Conservation (phyloP, 2,113 vertebrate species). For the Misgurnus anguillicaudatus region DNA sequence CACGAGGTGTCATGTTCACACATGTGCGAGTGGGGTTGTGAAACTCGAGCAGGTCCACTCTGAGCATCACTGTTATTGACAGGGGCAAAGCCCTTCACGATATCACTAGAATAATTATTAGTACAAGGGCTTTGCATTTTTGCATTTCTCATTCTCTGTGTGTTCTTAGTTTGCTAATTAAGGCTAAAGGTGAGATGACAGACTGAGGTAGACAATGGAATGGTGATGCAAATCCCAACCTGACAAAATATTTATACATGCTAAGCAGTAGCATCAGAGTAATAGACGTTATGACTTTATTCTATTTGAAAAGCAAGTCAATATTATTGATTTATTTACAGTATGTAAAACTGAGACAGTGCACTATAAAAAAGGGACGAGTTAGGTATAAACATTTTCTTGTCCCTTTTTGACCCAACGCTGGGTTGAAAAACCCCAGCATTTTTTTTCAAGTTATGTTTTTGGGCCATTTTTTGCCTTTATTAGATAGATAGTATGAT, state of each 20-base stretch:
- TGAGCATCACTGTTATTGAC: slow-evolving; percentile 60
- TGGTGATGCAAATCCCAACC: slow-evolving; percentile 23
- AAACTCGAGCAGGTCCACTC: slow-evolving; percentile 53
- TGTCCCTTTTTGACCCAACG: no score
- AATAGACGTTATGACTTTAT: slow-evolving; percentile 14
- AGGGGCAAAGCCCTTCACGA: slow-evolving; percentile 48
- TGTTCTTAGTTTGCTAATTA: slow-evolving; percentile 60
- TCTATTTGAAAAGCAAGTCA: background rate
- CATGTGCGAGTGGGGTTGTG: slow-evolving; percentile 40
- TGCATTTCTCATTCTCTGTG: slow-evolving; percentile 46
- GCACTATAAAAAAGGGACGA: no score
- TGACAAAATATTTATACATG: slow-evolving; percentile 37
- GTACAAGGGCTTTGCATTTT: slow-evolving; percentile 46
- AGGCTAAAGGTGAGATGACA: slow-evolving; percentile 59
- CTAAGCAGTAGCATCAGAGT: slow-evolving; percentile 3
- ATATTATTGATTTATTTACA: no score
- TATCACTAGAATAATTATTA: slow-evolving; percentile 53
- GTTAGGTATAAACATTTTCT: no score
- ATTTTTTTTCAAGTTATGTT: no score
- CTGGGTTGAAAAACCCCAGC: no score
- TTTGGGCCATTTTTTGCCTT: no score
- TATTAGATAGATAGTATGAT: no score
- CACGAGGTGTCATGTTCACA: slow-evolving; percentile 38
- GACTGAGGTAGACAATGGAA: slow-evolving; percentile 33
- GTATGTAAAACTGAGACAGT: no score